A percentile compares a stretch with the other conserved stretches of the same genome.
Conservation (phyloP, 2,888 invertebrate genomes). For the Malacosoma neustria region DNA sequence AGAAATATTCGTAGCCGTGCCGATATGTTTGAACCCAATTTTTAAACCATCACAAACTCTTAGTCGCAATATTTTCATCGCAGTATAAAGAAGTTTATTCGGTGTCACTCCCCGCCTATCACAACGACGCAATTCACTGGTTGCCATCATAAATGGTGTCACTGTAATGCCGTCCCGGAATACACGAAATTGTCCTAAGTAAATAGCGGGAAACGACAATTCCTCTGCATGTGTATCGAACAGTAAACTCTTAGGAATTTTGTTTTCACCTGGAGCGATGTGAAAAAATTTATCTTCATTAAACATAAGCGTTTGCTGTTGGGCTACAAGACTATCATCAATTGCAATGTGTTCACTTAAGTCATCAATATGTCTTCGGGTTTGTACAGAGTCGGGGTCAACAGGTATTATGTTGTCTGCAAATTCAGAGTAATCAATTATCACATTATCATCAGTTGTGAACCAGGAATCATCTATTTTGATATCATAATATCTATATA, state of each 20-base stretch:
- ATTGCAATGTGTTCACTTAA: slow-evolving; percentile 16
- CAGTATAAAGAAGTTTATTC: slow-evolving; percentile 5
- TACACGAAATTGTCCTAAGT: too few relatives aligned
- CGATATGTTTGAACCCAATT: slow-evolving; percentile 4
- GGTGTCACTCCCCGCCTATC: slow-evolving; percentile 3
- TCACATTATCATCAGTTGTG: too few relatives aligned
- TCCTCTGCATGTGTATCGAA: slow-evolving; percentile 35
- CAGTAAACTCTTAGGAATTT: slow-evolving; percentile 19
- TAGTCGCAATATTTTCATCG: slow-evolving; percentile 10
- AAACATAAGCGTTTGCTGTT: slow-evolving; percentile 22
- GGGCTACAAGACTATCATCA: slow-evolving; percentile 3
- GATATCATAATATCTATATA: too few relatives aligned
- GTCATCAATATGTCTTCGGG: too few relatives aligned
- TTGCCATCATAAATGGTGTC: slow-evolving; percentile 1
- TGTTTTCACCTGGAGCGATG: slow-evolving; percentile 19
- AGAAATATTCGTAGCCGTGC: too few relatives aligned
- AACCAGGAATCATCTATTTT: too few relatives aligned
- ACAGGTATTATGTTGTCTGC: too few relatives aligned
- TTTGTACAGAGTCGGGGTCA: too few relatives aligned
- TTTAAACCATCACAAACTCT: slow-evolving; percentile 9
- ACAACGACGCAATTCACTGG: slow-evolving; percentile 1
- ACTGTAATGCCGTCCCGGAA: slow-evolving; percentile 1
- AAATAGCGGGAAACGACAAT: slow-evolving; percentile 32
- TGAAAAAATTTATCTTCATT: slow-evolving; percentile 20
- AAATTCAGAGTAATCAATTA: too few relatives aligned